Percentiles rank a stretch among this genome's conserved stretches.
Conservation (phyloP, 2,888 invertebrate genomes). For the Lasius fuliginosus region DNA sequence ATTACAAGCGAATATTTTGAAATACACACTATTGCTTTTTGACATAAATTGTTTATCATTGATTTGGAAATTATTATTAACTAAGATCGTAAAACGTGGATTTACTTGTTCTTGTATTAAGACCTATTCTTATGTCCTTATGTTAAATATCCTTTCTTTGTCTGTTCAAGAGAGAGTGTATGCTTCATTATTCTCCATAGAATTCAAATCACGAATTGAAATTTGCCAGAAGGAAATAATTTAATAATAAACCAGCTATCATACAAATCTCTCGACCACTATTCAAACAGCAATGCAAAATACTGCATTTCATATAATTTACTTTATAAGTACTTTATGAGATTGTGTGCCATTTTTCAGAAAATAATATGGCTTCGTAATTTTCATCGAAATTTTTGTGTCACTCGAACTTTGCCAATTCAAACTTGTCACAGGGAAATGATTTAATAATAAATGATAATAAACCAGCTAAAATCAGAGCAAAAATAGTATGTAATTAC, state of each 20-base stretch:
- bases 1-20: not conserved
- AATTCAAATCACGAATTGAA: constrained; percentile 1
- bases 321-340: constrained; percentile 1
- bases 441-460: constrained; percentile 8
- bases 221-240: not conserved
- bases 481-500: constrained; percentile 33
- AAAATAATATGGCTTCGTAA: not conserved
- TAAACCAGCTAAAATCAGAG: not conserved
- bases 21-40: not conserved
- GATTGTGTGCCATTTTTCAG: not conserved
- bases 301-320: not conserved
- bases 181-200: not conserved
- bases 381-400: not conserved
- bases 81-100: not conserved
- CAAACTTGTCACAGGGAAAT: not conserved
- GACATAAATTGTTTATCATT: not conserved
- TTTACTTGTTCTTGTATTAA: not conserved
- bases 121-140: not conserved
- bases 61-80: not conserved
- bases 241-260: constrained; percentile 4
- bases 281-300: not conserved
- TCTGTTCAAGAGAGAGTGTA: not conserved
- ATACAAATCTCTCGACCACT: not conserved
- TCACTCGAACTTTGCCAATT: not conserved
- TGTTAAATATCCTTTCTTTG: not conserved